A percentile compares a stretch with the other conserved stretches of the same genome.
Conservation (phyloP, 2,888 invertebrate species). For the Sepiola atlantica region DNA sequence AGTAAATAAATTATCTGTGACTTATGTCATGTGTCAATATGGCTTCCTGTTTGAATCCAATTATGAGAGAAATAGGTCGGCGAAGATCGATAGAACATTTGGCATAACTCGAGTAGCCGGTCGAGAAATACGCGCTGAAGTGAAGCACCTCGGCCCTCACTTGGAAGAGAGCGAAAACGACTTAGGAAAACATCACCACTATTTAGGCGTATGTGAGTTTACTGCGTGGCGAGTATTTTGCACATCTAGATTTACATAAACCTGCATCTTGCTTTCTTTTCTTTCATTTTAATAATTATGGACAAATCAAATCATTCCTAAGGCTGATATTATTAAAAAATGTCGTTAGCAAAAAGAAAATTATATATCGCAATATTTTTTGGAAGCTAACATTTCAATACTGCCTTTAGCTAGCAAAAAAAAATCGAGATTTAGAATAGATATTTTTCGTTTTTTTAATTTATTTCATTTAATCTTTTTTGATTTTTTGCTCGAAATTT, state of each 20-base stretch:
- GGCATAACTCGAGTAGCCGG: background rate
- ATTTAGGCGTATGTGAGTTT: background rate
- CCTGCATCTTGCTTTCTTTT: background rate
- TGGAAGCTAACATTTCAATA: background rate
- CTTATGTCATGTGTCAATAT: conserved; percentile 6
- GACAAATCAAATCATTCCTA: background rate
- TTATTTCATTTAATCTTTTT: background rate
- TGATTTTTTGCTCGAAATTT: background rate
- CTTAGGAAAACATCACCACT: background rate
- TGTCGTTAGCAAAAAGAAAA: background rate
- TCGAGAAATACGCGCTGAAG: background rate
- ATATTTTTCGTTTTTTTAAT: background rate
- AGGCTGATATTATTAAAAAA: background rate
- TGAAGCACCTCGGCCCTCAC: background rate
- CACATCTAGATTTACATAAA: background rate
- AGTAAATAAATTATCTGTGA: background rate
- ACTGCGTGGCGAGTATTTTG: background rate
- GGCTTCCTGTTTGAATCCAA: background rate
- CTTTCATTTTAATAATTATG: background rate
- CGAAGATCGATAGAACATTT: background rate
- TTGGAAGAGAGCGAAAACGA: background rate
- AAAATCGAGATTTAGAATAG: no score
- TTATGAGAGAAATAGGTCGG: background rate
- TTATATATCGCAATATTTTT: background rate
- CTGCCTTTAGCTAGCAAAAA: background rate